Percentiles rank a stretch among this genome's conserved stretches.
These are phyloP conservation scores for Protobothrops flavoviridis DNA, from an alignment of 2,113 vertebrate genomes.

Conservation along the genomic window DNA sequence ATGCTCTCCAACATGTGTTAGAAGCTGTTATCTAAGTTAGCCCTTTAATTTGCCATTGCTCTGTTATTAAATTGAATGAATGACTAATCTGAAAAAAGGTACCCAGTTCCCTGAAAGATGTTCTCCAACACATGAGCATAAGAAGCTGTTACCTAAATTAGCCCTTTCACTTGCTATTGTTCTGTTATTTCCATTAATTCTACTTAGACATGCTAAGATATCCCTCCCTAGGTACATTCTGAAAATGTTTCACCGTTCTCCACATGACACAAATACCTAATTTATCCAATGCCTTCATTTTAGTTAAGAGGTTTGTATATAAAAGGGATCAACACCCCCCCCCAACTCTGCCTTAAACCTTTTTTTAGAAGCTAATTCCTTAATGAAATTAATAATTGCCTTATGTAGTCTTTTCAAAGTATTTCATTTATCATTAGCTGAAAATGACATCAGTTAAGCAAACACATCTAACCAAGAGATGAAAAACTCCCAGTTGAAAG, in stretches of 20 bases:
- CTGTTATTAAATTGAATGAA: not conserved
- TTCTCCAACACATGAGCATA: not conserved
- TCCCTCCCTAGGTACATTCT: not conserved
- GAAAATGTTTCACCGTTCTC: slow-evolving; percentile 17
- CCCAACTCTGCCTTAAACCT: not conserved
- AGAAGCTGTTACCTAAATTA: not conserved
- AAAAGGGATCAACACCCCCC: not conserved
- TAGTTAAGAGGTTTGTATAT: not conserved
- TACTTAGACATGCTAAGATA: not conserved
- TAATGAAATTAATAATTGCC: not conserved
- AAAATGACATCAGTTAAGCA: slow-evolving; percentile 6
- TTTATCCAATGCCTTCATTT: slow-evolving; percentile 3
- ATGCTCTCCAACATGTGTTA: too few species aligned
- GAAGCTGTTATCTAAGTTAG: too few species aligned
- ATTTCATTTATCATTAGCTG: slow-evolving; percentile 26
- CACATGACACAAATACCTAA: not conserved
- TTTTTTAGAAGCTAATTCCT: slow-evolving; percentile 17
- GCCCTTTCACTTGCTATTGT: slow-evolving; percentile 21
- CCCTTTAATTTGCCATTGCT: too few species aligned
- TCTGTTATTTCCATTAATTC: not conserved
- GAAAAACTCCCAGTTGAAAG: slow-evolving; percentile 17
- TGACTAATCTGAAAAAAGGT: not conserved
- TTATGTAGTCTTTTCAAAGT: slow-evolving; percentile 7
- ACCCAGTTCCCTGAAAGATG: slow-evolving; percentile 5
- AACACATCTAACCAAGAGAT: not conserved